Conservation (phyloP, 2,113 vertebrate species). For the Alosa alosa region DNA sequence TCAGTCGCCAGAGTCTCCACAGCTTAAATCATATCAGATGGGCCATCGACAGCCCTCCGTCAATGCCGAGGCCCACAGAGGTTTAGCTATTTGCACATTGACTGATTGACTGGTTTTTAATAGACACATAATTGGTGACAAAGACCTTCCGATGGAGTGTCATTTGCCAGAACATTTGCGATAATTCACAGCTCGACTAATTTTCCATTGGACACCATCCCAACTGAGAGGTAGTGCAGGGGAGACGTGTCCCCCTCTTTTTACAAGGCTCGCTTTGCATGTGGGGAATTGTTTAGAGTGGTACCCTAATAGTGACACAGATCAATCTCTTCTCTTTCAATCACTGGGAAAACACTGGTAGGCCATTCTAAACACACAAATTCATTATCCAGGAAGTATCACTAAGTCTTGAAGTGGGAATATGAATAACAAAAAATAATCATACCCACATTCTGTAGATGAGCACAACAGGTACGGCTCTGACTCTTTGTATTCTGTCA, state of each 20-base stretch:
- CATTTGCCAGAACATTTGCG: slow-evolving; percentile 78
- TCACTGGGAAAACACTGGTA: background rate
- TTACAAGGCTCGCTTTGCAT: background rate
- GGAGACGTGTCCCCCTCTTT: slow-evolving; percentile 49
- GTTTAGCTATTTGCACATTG: slow-evolving; percentile 85
- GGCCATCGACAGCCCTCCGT: slow-evolving; percentile 87
- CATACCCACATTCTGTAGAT: background rate
- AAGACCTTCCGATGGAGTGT: slow-evolving; percentile 93
- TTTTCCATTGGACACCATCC: slow-evolving; percentile 72
- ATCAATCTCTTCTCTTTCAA: background rate
- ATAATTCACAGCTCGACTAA: slow-evolving; percentile 78
- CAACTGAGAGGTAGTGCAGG: slow-evolving; percentile 61
- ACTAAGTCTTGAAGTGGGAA: background rate
- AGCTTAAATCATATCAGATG: slow-evolving; percentile 81
- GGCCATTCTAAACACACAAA: background rate
- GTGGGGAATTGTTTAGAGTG: background rate
- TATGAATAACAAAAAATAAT: background rate
- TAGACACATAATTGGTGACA: slow-evolving; percentile 99
- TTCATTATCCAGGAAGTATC: background rate
- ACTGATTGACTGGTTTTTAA: slow-evolving; percentile 98
- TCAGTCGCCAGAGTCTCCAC: slow-evolving; percentile 74
- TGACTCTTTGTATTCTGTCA: background rate
- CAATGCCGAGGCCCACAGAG: slow-evolving; percentile 84
- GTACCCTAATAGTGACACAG: background rate
- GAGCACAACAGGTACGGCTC: background rate